Evolutionary conservation across 2,888 invertebrate genomes (phyloP).

Genomic region (Drosophila birchii): DNA sequence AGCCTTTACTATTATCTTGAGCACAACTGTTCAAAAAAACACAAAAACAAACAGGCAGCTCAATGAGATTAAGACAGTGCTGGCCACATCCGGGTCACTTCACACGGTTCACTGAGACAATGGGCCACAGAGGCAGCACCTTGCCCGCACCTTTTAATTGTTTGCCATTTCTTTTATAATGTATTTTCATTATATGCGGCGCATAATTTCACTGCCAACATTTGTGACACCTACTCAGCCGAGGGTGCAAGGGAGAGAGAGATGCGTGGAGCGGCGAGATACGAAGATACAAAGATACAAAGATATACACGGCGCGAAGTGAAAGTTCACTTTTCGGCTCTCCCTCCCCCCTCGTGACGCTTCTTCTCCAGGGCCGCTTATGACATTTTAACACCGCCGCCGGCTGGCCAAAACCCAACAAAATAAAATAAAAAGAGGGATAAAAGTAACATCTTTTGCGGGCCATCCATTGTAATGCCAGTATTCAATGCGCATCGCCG

Average conservation of each 20-base stretch:
- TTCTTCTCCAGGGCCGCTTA: constrained; percentile 35
- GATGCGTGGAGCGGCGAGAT: constrained; percentile 14
- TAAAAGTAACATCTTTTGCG: constrained; percentile 23
- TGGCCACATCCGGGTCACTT: constrained; percentile 64
- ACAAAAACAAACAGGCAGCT: no score
- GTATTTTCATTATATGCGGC: constrained; percentile 59
- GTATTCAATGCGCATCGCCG: constrained; percentile 53
- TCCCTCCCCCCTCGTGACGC: not conserved
- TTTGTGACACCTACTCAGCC: constrained; percentile 69
- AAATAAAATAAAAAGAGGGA: not conserved
- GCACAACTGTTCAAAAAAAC: constrained; percentile 1
- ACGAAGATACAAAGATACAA: constrained; percentile 28
- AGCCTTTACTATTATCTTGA: not conserved
- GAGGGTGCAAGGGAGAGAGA: constrained; percentile 1
- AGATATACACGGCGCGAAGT: constrained; percentile 46
- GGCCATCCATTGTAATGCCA: constrained; percentile 39
- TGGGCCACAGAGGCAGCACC: constrained; percentile 21
- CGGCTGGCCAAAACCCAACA: constrained; percentile 24
- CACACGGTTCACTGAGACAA: constrained; percentile 60
- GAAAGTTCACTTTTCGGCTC: constrained; percentile 56
- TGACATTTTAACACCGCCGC: constrained; percentile 50
- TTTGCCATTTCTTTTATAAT: constrained; percentile 62
- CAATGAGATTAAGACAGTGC: constrained; percentile 32
- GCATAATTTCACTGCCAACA: constrained; percentile 62
- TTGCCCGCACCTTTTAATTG: constrained; percentile 53